These are phyloP conservation scores for Eidolon helvum DNA, from an alignment of 2,113 vertebrate species.

Conservation along the genomic window DNA sequence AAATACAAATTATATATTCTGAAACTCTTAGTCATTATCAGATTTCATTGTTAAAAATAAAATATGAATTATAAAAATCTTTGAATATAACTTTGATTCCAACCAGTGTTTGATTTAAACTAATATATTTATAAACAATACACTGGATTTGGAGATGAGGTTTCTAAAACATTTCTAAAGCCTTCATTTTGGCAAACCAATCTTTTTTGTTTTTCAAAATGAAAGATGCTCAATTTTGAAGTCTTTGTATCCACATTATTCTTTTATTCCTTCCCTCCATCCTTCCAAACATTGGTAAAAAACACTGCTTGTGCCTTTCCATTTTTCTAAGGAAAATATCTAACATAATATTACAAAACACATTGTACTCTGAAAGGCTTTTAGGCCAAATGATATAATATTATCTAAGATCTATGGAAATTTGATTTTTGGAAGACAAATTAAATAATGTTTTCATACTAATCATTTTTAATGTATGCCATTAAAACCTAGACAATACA, in stretches of 20 bases:
- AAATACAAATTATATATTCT: background rate
- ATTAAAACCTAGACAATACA: conserved; percentile 28
- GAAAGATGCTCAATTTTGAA: background rate
- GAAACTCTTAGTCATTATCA: background rate
- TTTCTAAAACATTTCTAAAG: background rate
- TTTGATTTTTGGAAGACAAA: conserved; percentile 48
- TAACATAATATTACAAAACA: conserved; percentile 29
- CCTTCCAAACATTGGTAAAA: background rate
- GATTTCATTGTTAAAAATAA: background rate
- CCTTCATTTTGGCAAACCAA: background rate
- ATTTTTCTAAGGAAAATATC: conserved; percentile 21
- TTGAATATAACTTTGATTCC: background rate
- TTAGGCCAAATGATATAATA: conserved; percentile 30
- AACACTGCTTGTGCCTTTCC: background rate
- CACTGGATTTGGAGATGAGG: background rate
- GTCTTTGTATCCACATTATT: background rate
- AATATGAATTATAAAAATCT: background rate
- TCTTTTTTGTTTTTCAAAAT: background rate
- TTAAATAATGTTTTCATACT: conserved; percentile 48
- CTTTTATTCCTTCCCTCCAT: background rate
- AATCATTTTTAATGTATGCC: conserved; percentile 33
- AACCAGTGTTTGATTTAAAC: background rate
- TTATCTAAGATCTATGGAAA: conserved; percentile 28
- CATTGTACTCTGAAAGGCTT: conserved; percentile 5
- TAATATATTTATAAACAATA: background rate